Evolutionary conservation across 2,797 vertebrate species (phyloP).

Genomic region (Erpetoichthys calabaricus): DNA sequence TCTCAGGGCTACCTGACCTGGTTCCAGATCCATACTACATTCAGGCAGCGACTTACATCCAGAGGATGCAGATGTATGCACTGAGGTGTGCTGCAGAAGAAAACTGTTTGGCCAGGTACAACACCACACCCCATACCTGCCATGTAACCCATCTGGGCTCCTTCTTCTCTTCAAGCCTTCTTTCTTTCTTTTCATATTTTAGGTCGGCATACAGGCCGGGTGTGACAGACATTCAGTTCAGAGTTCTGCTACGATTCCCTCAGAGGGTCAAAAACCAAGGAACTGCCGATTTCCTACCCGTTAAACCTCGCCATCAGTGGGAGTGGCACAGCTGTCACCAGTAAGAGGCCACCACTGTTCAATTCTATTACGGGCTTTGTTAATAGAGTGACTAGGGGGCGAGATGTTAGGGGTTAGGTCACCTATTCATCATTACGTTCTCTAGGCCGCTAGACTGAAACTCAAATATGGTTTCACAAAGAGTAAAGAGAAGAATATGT

Average conservation of each 20-base stretch:
- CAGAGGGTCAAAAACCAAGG: conserved; percentile 71
- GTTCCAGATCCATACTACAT: conserved; percentile 64
- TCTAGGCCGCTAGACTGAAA: neutral
- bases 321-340: conserved; percentile 75
- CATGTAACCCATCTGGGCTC: too few species aligned
- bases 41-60: conserved; percentile 57
- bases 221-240: conserved; percentile 47
- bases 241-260: conserved; percentile 62
- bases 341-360: conserved; percentile 31
- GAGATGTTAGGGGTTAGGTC: neutral
- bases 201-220: conserved; percentile 50
- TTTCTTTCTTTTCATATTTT: conserved; percentile 12
- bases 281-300: conserved; percentile 60
- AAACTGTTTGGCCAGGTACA: conserved; percentile 62
- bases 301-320: conserved; percentile 61
- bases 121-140: too few species aligned
- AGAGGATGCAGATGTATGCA: conserved; percentile 61
- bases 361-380: too few species aligned
- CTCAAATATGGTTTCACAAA: neutral
- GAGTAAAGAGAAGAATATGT: neutral
- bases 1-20: conserved; percentile 57
- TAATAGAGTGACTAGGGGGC: too few species aligned
- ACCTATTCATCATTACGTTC: neutral
- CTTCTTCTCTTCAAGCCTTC: too few species aligned
- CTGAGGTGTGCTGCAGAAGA: conserved; percentile 64